Base-by-base conservation (phyloP, 1,140 invertebrate species). In the Bombus superbus region DNA sequence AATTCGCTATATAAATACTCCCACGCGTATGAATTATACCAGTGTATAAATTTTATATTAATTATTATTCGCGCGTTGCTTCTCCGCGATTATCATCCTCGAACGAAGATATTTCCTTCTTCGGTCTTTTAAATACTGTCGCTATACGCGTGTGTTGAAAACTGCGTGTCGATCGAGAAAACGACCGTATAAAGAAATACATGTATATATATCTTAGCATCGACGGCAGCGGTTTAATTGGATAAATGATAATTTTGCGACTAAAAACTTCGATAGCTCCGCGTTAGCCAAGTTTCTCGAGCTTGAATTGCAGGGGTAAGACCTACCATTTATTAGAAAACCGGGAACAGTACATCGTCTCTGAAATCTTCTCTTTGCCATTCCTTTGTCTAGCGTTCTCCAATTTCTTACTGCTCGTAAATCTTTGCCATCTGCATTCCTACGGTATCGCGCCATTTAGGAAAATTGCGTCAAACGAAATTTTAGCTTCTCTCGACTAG, bases 321-420 rank as follows among this genome's bases (percentile, higher is more conserved):
- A 28, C 22, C 22, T 13, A 40, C 13, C 40, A 72, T 44, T 32
- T 44, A 44, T 44, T 72, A 72, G 69, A 44, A 44, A n/a, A 72
- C 40, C 13, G 28, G 38, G 40, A 72, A 44, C 69, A 4, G 42
- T 72, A 44, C 69, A 22, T 4, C 2, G 28, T 15, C 13, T 9
- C 38, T 6, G 10, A 44, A 72, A 28, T 72, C 40, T 40, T 3
- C 69, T n/a, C 40, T 72, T 9, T n/a, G 32, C 40, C 28, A 32
- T 44, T 72, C 69, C 40, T 72, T 72, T 72, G 69, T 72, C 40
- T 72, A 72, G 40, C 69, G 18, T 72, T 44, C 32, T 32, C 11
- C 69, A 72, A 11, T 28, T 72, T 44, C 69, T 44, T 18, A 32
- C 40, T 18, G 40, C 40, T 72, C 40, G 10, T 72, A 72, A 72